These are phyloP conservation scores for Melanerpes aurifrons DNA, from an alignment of 2,113 vertebrate genomes.

Conservation along the genomic window DNA sequence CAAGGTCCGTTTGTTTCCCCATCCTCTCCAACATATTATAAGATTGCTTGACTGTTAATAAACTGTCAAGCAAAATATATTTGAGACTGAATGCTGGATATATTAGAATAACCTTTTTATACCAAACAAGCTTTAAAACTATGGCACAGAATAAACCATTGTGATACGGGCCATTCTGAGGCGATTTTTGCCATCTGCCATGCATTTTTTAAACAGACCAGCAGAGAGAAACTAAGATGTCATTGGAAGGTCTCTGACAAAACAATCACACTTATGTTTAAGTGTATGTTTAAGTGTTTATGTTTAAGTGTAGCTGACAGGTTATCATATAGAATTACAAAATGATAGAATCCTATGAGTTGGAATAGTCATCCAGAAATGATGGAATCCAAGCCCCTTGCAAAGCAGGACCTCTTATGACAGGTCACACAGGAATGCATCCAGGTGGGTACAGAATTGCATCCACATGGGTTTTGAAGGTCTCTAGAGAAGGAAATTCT, in stretches of 20 bases:
- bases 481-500: too few relatives aligned
- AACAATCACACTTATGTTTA: rapidly evolving
- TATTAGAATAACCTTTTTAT: neutral
- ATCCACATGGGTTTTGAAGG: too few relatives aligned
- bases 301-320: neutral
- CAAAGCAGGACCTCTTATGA: too few relatives aligned
- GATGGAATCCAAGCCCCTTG: too few relatives aligned
- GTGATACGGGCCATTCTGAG: rapidly evolving
- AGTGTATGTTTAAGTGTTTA: neutral
- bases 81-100: neutral
- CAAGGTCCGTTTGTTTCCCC: neutral
- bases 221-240: neutral
- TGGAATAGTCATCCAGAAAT: too few relatives aligned
- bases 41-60: neutral
- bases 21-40: neutral
- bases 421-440: too few relatives aligned
- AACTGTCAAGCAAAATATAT: neutral
- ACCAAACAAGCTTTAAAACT: neutral
- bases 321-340: neutral
- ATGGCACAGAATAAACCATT: neutral
- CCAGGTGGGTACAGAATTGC: too few relatives aligned
- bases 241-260: neutral
- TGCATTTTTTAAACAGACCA: neutral
- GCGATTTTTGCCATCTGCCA: neutral
- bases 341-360: too few relatives aligned